phyloP scores from a whole-genome alignment of 2,888 invertebrate species.

The Andrena fulva region DNA sequence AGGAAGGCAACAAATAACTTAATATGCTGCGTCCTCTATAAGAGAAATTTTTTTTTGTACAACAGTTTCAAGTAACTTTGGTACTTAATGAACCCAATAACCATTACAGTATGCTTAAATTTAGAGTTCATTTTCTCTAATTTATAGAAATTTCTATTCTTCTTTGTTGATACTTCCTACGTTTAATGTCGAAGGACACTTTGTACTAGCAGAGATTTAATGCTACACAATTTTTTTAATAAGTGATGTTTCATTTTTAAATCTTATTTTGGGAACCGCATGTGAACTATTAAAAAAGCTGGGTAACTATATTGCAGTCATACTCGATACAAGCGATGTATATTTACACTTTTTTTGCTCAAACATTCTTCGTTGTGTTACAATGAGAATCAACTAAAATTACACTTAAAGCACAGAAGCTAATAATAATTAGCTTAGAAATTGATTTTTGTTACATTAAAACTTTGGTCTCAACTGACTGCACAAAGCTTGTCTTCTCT shows the following conservation, averaged over 20 bases:
- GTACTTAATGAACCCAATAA: too few species aligned
- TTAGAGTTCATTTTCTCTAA: background rate
- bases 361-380: too few species aligned
- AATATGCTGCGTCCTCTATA: too few species aligned
- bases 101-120: background rate
- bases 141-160: background rate
- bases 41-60: too few species aligned
- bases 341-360: too few species aligned
- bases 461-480: too few species aligned
- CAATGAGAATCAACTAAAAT: background rate
- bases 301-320: background rate
- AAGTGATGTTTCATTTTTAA: background rate
- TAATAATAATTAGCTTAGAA: too few species aligned
- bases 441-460: too few species aligned
- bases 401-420: background rate
- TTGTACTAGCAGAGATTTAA: background rate
- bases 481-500: too few species aligned
- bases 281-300: background rate
- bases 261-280: constrained; percentile 14
- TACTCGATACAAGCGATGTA: background rate
- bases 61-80: too few species aligned
- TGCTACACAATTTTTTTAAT: background rate
- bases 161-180: background rate
- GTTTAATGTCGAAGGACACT: background rate
- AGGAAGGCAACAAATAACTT: too few species aligned